phyloP scores from a whole-genome alignment of 2,888 invertebrate species.

The Mechanitis mazaeus region DNA sequence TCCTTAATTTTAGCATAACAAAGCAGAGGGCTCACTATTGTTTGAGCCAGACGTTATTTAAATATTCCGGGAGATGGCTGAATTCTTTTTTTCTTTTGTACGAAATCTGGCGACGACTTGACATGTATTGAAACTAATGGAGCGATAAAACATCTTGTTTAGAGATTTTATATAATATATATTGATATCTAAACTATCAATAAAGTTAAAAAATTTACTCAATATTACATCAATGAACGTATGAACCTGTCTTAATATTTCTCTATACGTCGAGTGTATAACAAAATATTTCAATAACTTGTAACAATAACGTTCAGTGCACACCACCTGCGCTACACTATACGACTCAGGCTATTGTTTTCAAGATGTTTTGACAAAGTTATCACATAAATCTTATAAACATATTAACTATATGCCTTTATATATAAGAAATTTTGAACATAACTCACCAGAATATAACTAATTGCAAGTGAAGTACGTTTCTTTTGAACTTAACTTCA shows the following conservation, averaged over 20 bases:
- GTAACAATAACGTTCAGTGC: constrained; percentile 24
- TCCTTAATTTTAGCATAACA: constrained; percentile 64
- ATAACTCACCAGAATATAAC: not conserved
- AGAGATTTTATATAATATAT: constrained; percentile 1
- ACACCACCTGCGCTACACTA: constrained; percentile 20
- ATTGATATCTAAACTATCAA: not conserved
- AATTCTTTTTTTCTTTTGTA: constrained; percentile 41
- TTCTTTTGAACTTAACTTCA: too few species aligned
- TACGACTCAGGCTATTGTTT: constrained; percentile 34
- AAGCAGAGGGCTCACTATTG: constrained; percentile 62
- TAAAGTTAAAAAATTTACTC: not conserved
- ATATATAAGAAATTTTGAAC: not conserved
- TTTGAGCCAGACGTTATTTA: constrained; percentile 69
- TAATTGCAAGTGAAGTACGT: not conserved
- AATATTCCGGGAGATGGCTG: constrained; percentile 53
- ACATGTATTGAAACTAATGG: constrained; percentile 37
- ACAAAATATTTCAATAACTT: constrained; percentile 25
- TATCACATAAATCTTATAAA: constrained; percentile 34
- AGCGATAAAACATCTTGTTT: constrained; percentile 14
- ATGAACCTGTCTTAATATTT: constrained; percentile 2
- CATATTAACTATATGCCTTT: not conserved
- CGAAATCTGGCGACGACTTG: constrained; percentile 45
- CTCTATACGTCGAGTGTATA: constrained; percentile 13
- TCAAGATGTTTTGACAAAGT: constrained; percentile 39
- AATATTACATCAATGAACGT: not conserved